Base-by-base conservation (phyloP, 2,888 invertebrate genomes). In the Cremastobaeus sp. region DNA sequence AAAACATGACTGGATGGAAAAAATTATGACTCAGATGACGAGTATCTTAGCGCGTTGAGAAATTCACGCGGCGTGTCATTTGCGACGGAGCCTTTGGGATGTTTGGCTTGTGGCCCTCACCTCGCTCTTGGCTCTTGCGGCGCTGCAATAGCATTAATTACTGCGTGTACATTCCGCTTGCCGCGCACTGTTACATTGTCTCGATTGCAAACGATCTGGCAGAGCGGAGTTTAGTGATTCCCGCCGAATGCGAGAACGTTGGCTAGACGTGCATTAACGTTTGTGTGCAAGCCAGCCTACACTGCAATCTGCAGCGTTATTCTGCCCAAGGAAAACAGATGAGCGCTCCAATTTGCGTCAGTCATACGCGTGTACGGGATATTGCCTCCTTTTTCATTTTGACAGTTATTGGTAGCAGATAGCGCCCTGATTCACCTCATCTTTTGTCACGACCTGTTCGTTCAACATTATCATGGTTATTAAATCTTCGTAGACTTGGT, bases 71-170 rank as follows among this genome's bases (percentile, higher is more conserved):
- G 9, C 21, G 35, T 11, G 50, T 11, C 17, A 17, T 20, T 48
- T 30, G 28, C 11, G 34, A 34, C 37, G 25, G n/a, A 35, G 37
- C 41, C 41, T 50, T 32, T 50, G 50, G 68, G 65, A 76, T 73
- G 70, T 76, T 70, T 64, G 76, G 59, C 65, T 69, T 74, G 50
- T 32, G 35, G 71, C 48, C 37, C 12, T 14, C 28, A 48, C 17
- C 48, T 48, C 47, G 50, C 70, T 66, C 74, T 77, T 72, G 72
- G 72, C 62, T 34, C 60, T n/a, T n/a, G 35, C 64, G 37, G 50
- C 20, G 59, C 50, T 57, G 43, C 48, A 54, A 34, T 45, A 35
- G 66, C 73, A 77, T 76, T 75, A 77, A 77, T 77, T 77, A 75
- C 73, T 69, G 72, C 65, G 54, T 69, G 70, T 69, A 66, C 71